Evolutionary conservation across 2,113 vertebrate genomes (phyloP).

Genomic region (Pitta sordida): DNA sequence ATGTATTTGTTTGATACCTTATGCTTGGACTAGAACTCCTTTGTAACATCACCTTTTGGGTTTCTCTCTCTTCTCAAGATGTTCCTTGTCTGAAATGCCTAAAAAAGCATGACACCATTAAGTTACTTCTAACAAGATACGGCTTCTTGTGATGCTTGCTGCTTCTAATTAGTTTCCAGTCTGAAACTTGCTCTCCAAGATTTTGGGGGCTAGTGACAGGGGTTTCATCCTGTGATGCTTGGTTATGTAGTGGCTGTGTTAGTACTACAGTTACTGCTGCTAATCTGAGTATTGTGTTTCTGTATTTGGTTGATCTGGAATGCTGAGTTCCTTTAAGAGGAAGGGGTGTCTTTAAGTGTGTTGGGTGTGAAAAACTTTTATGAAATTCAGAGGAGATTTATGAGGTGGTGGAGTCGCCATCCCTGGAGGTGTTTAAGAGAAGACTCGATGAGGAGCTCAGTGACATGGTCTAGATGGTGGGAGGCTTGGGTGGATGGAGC

Average conservation of each 20-base stretch:
- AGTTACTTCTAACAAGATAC: neutral
- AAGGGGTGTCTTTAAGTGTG: neutral
- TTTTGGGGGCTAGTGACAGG: neutral
- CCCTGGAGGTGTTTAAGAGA: too few relatives aligned
- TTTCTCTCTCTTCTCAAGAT: neutral
- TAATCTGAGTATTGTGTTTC: neutral
- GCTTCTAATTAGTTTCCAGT: neutral
- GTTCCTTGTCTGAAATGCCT: neutral
- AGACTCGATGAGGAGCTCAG: too few relatives aligned
- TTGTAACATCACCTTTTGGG: neutral
- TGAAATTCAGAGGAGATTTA: neutral
- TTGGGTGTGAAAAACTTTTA: neutral
- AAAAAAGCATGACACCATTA: neutral
- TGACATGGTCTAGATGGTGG: too few relatives aligned
- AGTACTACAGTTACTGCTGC: neutral
- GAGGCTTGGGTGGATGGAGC: too few relatives aligned
- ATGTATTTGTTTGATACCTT: neutral
- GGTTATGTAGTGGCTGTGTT: neutral
- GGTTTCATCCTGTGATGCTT: neutral
- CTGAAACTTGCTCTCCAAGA: neutral
- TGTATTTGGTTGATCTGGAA: neutral
- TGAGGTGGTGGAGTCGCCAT: too few relatives aligned
- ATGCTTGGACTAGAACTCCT: neutral
- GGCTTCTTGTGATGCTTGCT: neutral
- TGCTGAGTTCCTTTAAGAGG: neutral